These are phyloP conservation scores for Elgonia sp. DNA, from an alignment of 2,888 invertebrate species.

Conservation along the genomic window DNA sequence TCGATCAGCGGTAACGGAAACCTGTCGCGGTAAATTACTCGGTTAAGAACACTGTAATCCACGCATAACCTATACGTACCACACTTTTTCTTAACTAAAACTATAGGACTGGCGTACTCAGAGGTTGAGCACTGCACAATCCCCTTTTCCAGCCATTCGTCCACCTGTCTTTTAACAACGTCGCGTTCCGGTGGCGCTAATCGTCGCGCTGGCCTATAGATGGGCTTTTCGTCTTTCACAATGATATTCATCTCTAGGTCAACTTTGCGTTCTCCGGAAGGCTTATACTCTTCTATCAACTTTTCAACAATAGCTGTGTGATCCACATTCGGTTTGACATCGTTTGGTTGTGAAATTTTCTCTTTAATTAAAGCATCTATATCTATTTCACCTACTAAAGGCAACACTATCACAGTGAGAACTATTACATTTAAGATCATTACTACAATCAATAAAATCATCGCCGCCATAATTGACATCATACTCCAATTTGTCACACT, in stretches of 20 bases:
- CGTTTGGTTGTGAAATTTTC: neutral
- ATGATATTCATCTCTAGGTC: neutral
- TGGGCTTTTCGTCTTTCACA: neutral
- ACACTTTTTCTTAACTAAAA: too few species aligned
- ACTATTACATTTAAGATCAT: neutral
- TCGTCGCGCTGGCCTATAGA: neutral
- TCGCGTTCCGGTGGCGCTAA: neutral
- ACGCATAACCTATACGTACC: too few species aligned
- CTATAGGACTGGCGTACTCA: too few species aligned
- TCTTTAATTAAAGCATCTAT: neutral
- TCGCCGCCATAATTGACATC: neutral
- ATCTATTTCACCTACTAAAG: neutral
- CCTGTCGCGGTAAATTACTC: too few species aligned
- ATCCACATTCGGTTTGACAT: neutral
- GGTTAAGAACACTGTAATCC: too few species aligned
- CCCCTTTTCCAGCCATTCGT: neutral
- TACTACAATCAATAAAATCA: neutral
- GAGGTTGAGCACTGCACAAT: too few species aligned
- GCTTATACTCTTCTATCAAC: neutral
- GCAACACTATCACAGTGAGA: neutral
- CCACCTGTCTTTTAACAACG: neutral
- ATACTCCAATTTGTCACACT: neutral
- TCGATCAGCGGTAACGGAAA: too few species aligned
- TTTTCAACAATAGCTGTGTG: neutral
- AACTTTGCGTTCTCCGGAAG: neutral